These are phyloP conservation scores for Drosophila neonasuta DNA, from an alignment of 2,888 invertebrate species.

Conservation along the genomic window DNA sequence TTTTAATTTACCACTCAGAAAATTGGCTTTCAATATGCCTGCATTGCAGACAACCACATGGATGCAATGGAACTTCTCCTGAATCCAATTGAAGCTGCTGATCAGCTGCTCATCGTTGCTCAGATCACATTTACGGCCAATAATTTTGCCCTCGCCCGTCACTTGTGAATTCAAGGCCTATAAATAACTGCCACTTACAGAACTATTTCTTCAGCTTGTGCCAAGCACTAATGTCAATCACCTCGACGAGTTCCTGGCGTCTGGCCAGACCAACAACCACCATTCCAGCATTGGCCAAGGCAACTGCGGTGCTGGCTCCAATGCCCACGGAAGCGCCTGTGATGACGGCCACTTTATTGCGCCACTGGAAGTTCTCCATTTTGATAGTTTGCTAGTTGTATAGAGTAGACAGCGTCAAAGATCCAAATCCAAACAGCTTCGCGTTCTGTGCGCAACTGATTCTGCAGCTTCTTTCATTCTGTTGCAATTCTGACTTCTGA, in stretches of 20 bases:
- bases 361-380: constrained; percentile 68
- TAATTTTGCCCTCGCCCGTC: constrained; percentile 79
- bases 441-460: constrained; percentile 62
- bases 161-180: constrained; percentile 77
- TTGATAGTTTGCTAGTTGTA: background rate
- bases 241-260: constrained; percentile 83
- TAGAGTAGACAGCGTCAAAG: background rate
- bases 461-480: background rate
- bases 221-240: constrained; percentile 26
- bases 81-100: constrained; percentile 78
- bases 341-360: constrained; percentile 81
- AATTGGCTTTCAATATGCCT: constrained; percentile 80
- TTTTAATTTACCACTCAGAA: constrained; percentile 71
- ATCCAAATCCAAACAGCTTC: constrained; percentile 60
- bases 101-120: constrained; percentile 75
- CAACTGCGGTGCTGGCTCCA: constrained; percentile 81
- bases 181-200: background rate
- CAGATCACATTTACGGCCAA: constrained; percentile 80
- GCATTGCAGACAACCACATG: constrained; percentile 82
- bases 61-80: constrained; percentile 73
- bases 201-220: background rate
- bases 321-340: constrained; percentile 83
- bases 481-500: constrained; percentile 9
- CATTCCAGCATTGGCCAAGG: constrained; percentile 82
- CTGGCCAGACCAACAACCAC: constrained; percentile 84